Conservation (phyloP, 2,113 vertebrate genomes). For the Rhinolophus sinicus region DNA sequence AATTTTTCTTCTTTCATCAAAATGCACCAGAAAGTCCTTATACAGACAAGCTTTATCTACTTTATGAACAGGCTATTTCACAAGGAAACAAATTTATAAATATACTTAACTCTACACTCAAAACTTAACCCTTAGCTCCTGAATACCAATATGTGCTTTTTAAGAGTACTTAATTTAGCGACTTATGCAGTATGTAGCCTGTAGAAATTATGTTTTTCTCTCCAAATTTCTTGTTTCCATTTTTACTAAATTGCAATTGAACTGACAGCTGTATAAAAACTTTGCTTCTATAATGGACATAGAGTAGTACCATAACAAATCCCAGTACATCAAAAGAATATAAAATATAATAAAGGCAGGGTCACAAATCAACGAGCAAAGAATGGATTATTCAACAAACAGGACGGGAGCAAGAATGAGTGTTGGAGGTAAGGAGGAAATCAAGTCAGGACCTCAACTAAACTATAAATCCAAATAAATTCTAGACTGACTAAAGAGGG, state of each 20-base stretch:
- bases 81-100: slow-evolving; percentile 46
- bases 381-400: not conserved
- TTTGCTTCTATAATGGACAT: not conserved
- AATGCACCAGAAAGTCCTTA: slow-evolving; percentile 64
- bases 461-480: not conserved
- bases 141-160: not conserved
- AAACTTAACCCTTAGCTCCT: not conserved
- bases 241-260: slow-evolving; percentile 46
- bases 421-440: not conserved
- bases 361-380: not conserved
- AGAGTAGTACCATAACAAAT: not conserved
- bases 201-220: not conserved
- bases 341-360: not conserved
- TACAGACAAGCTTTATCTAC: slow-evolving; percentile 50
- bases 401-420: not conserved
- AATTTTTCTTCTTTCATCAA: slow-evolving; percentile 77
- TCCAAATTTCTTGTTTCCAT: not conserved
- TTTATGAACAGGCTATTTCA: slow-evolving; percentile 27
- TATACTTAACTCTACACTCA: not conserved
- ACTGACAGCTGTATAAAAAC: not conserved
- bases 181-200: not conserved
- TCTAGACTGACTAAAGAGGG: not conserved
- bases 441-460: not conserved
- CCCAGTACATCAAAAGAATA: not conserved
- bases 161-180: not conserved